Conservation (phyloP, 2,888 invertebrate genomes). For the Heteromurus nitidus region DNA sequence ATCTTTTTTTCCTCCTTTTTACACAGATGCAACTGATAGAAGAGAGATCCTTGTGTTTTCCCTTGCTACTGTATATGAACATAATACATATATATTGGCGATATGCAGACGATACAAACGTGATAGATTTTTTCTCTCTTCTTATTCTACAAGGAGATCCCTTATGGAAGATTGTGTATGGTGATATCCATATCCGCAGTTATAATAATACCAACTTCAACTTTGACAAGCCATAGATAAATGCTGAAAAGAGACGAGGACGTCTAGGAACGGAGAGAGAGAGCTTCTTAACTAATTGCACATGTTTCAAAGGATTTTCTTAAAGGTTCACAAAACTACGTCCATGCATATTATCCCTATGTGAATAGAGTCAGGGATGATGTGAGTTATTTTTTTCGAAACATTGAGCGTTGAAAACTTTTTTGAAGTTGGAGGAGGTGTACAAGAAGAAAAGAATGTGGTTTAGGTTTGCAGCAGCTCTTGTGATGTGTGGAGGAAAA, state of each 20-base stretch:
- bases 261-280: slow-evolving; percentile 32
- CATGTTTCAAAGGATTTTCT: slow-evolving; percentile 62
- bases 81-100: slow-evolving; percentile 3
- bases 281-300: slow-evolving; percentile 66
- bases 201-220: slow-evolving; percentile 53
- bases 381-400: too few species aligned
- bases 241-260: slow-evolving; percentile 54
- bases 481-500: neutral
- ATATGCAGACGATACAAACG: too few species aligned
- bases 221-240: slow-evolving; percentile 64
- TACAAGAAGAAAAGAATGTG: slow-evolving; percentile 22
- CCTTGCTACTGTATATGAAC: slow-evolving; percentile 32
- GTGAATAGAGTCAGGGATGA: slow-evolving; percentile 3
- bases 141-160: too few species aligned
- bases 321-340: slow-evolving; percentile 38
- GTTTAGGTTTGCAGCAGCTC: neutral
- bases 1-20: slow-evolving; percentile 45
- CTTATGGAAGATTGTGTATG: slow-evolving; percentile 29
- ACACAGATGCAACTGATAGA: slow-evolving; percentile 49
- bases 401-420: slow-evolving; percentile 7
- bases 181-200: slow-evolving; percentile 49
- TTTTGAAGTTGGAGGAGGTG: slow-evolving; percentile 2
- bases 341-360: neutral
- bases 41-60: slow-evolving; percentile 35
- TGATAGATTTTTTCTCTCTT: slow-evolving; percentile 9